Evolutionary conservation across 2,113 vertebrate genomes (phyloP), one percentile per base, ranked within the genome.

Genomic region (Oryzias woworae): DNA sequence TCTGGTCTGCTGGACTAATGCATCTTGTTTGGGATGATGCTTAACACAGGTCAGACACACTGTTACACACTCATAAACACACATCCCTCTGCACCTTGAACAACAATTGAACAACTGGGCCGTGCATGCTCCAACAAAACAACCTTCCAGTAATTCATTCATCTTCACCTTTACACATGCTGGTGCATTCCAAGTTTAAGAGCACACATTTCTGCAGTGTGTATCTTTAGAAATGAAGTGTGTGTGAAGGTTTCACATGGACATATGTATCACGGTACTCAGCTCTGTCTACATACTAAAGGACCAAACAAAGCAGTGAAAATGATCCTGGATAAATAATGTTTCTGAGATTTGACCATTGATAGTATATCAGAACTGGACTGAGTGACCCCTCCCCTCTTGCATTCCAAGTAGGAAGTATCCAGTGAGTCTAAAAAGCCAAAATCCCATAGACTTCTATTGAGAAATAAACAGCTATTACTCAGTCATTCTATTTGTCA

Each of bases 1-100:
- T 78, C 77, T 68, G 83, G 71, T 82, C 53, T 61, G 23, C 50
- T 75, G 65, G 41, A 64, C 75, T 75, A 79, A 85, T 77, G 73
- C 47, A 18, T 69, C 69, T 87, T 64, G 56, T 75, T 65, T 71
- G 4, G 52, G 49, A 71, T 51, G 48, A 36, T 76, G 55, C 63
- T 69, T 41, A 75, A 70, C 82, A 68, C 71, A 75, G 48, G 58
- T 64, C 52, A 67, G 2, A 43, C 49, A 50, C 44, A 60, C 66
- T 15, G 31, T 44, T 46, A 54, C 50, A 59, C 31, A 53, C 56
- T 69, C 44, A 70, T 59, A 57, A 57, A 75, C n/a, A 66, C 66
- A 54, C 52, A 60, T 43, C 36, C 36, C 36, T 36, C 36, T 36
- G 36, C 10, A 36, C 36, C 36, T 36, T 12, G 2, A 36, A 36